A percentile compares a stretch with the other conserved stretches of the same genome.
Evolutionary conservation across 2,797 vertebrate genomes (phyloP).

Genomic region (Anguilla obscura): DNA sequence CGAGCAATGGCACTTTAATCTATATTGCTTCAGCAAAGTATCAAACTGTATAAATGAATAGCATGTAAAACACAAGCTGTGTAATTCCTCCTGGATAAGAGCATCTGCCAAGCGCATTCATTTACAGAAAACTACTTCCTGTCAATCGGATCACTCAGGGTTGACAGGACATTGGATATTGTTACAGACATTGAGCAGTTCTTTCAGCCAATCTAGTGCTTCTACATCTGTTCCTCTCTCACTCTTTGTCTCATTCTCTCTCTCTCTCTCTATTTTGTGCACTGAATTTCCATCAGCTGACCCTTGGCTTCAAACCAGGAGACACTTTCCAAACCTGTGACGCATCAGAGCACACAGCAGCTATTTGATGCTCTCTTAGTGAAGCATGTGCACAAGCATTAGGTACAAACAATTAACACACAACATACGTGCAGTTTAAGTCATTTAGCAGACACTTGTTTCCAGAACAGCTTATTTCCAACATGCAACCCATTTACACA

Average conservation of each 20-base stretch:
- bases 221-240: not conserved
- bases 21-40: too few relatives aligned
- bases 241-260: not conserved
- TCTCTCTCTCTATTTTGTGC: constrained; percentile 39
- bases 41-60: too few relatives aligned
- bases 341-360: constrained; percentile 40
- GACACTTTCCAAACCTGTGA: constrained; percentile 53
- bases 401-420: not conserved
- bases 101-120: too few relatives aligned
- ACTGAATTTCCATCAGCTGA: constrained; percentile 72
- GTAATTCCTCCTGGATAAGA: too few relatives aligned
- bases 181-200: not conserved
- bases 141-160: not conserved
- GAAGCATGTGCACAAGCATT: not conserved
- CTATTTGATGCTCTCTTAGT: not conserved
- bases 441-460: not conserved
- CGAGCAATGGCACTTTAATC: too few relatives aligned
- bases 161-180: not conserved
- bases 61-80: too few relatives aligned
- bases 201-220: not conserved
- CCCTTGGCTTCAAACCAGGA: constrained; percentile 64
- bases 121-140: not conserved
- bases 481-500: not conserved
- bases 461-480: not conserved
- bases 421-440: not conserved